Base-by-base conservation (phyloP, 2,797 vertebrate species). In the Gymnothorax javanicus region DNA sequence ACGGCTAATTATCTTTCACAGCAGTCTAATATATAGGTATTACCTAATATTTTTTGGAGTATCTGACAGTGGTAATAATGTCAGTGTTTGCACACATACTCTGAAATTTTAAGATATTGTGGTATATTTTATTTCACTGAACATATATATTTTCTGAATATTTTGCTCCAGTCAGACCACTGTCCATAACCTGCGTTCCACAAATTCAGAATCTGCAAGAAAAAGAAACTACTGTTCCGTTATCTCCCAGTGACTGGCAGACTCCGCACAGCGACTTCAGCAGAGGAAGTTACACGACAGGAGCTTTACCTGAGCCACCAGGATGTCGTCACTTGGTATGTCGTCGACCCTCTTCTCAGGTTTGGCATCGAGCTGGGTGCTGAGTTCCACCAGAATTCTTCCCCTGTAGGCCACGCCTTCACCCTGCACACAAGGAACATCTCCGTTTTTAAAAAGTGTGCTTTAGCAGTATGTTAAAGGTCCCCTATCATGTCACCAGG, bases 401-500 rank as follows among this genome's bases (percentile, higher is more conserved):
- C 99, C 98, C 90, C 99, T 95, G 90, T 99, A 99, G 0, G 99
- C 96, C 89, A 97, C 97, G 1, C 99, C 98, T 94, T 99, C 97
- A 60, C 97, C 98, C 99, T 99, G 67, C 83, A 85, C 87, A 90
- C 27, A 54, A 3, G 33, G 50, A 33, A 43, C 33, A 43, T 0
- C 5, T 7, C 27, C 17, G 7, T 33, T 77, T 43, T 77, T 77
- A 12, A 13, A 73, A 33, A 73, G 25, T 11, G 15, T n/a, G 27
- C 25, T 43, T 43, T 5, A 43, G 25, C 25, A 43, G 27, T 11
- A 43, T 73, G 71, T 73, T 0, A 27, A 1, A 43, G 9, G 9
- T 13, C 3, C 33, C 33, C 33, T 43, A 43, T 43, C 33, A 43
- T 43, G 33, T 43, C 33, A 43, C 33, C 33, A 43, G 33, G 33